These are phyloP conservation scores for Diadema setosum DNA, from an alignment of 35 echinoderm and acorn worm genomes.

Conservation along the genomic window DNA sequence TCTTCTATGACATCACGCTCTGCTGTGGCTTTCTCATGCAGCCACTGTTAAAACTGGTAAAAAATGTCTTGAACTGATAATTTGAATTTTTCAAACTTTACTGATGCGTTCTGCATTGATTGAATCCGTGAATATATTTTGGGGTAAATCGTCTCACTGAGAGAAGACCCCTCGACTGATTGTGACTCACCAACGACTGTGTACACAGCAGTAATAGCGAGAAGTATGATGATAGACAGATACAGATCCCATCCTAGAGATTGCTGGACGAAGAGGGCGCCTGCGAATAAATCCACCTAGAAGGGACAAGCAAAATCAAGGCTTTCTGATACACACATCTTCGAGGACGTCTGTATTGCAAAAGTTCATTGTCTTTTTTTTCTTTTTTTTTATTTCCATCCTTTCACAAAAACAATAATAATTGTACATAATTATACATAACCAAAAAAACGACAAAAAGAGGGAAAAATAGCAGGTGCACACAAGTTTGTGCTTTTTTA, in stretches of 20 bases:
- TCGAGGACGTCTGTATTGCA: neutral
- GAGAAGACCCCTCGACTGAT: too few relatives aligned
- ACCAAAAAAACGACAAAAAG: neutral
- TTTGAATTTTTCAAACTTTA: neutral
- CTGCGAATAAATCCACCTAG: constrained; percentile 98
- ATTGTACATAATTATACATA: neutral
- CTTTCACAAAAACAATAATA: neutral
- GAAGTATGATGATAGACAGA: constrained; percentile 71
- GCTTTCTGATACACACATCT: too few relatives aligned
- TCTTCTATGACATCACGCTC: too few relatives aligned
- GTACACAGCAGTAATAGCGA: constrained; percentile 80
- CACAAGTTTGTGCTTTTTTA: too few relatives aligned
- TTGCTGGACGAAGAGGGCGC: constrained; percentile 92
- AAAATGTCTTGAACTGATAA: too few relatives aligned
- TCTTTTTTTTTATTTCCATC: too few relatives aligned
- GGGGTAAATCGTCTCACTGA: too few relatives aligned
- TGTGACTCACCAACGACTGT: constrained; percentile 77
- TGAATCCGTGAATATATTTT: too few relatives aligned
- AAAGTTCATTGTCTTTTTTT: neutral
- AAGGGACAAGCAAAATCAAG: too few relatives aligned
- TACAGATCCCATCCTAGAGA: constrained; percentile 95
- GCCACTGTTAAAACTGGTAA: too few relatives aligned
- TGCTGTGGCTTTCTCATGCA: too few relatives aligned
- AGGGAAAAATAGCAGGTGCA: neutral
- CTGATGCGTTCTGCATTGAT: too few relatives aligned